Conservation (phyloP, 2,113 vertebrate species). For the Callionymus lyra region DNA sequence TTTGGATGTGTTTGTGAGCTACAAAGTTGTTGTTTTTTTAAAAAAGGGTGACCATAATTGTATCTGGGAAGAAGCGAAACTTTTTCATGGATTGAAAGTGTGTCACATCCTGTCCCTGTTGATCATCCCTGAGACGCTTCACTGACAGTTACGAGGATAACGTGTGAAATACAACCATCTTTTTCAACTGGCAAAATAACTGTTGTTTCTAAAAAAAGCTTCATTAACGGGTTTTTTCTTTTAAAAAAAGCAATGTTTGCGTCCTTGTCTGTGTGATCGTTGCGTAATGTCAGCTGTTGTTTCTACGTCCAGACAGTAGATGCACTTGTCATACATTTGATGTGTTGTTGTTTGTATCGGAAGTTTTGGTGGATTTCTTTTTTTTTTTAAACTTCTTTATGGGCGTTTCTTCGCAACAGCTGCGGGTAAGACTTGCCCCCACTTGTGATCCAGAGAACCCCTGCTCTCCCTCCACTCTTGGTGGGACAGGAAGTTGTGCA, state of each 20-base stretch:
- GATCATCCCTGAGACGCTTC: constrained; percentile 9
- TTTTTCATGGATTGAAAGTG: constrained; percentile 37
- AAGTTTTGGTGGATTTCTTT: constrained; percentile 26
- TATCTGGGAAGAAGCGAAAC: constrained; percentile 25
- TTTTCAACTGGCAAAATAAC: background rate
- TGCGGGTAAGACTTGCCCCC: constrained; percentile 24
- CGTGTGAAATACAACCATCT: too few species aligned
- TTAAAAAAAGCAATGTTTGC: background rate
- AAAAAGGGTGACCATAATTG: too few species aligned
- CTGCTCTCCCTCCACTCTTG: constrained; percentile 5
- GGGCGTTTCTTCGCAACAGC: constrained; percentile 34
- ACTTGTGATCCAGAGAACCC: background rate
- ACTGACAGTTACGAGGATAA: background rate
- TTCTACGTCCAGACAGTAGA: constrained; percentile 12
- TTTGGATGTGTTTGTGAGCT: too few species aligned
- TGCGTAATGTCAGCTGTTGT: background rate
- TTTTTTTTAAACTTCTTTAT: constrained; percentile 30
- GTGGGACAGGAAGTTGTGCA: constrained; percentile 28
- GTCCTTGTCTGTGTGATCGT: constrained; percentile 6
- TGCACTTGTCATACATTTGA: constrained; percentile 21
- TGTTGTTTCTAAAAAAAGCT: constrained; percentile 5
- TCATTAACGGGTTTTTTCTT: background rate
- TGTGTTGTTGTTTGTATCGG: constrained; percentile 40
- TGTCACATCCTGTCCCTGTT: constrained; percentile 52
- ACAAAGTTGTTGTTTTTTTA: too few species aligned